phyloP scores from a whole-genome alignment of 2,888 invertebrate species.

The Biston stratarius region DNA sequence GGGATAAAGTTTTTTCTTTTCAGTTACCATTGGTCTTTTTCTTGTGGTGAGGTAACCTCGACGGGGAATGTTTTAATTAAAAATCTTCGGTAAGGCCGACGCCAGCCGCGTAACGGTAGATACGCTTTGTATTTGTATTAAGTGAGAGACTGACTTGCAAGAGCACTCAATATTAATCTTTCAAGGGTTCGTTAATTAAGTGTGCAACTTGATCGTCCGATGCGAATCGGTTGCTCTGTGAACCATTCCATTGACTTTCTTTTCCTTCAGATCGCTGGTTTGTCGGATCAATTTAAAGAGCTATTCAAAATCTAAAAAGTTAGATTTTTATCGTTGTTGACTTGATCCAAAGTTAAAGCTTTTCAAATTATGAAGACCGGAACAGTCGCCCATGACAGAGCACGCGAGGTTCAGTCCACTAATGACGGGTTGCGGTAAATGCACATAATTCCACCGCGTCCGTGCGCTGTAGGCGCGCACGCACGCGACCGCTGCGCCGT shows the following conservation, averaged over 20 bases:
- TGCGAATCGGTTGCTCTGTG: constrained; percentile 39
- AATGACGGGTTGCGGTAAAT: constrained; percentile 74
- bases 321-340: background rate
- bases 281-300: background rate
- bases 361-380: constrained; percentile 42
- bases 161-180: constrained; percentile 53
- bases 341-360: constrained; percentile 7
- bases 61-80: constrained; percentile 72
- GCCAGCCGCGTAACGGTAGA: constrained; percentile 51
- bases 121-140: constrained; percentile 55
- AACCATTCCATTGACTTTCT: constrained; percentile 7
- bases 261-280: constrained; percentile 9
- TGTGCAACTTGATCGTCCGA: constrained; percentile 46
- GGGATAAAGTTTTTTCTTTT: constrained; percentile 64
- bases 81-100: constrained; percentile 54
- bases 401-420: constrained; percentile 61
- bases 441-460: constrained; percentile 80
- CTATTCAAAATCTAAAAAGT: background rate
- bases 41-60: constrained; percentile 57
- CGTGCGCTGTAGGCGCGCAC: constrained; percentile 75
- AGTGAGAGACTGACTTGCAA: constrained; percentile 52
- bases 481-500: constrained; percentile 66
- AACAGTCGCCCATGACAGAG: constrained; percentile 61
- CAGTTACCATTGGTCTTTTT: constrained; percentile 62
- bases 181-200: constrained; percentile 60